These are phyloP conservation scores for Tangara arthus DNA, from an alignment of 2,797 vertebrate genomes.

Conservation along the genomic window DNA sequence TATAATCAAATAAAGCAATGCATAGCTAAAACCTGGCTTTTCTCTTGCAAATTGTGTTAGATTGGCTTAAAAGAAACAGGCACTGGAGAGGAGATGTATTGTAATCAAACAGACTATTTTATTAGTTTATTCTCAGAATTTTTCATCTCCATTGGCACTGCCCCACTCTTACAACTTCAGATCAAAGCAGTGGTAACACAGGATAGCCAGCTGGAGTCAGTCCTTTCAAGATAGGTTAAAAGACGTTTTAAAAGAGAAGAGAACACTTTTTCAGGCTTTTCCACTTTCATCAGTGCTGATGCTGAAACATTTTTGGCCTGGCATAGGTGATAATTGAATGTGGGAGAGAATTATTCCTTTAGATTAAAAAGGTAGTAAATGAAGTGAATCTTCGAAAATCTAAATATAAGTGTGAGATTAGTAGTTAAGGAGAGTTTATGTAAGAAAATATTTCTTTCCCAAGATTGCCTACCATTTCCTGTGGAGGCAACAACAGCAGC, in stretches of 20 bases:
- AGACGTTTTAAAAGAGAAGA: neutral
- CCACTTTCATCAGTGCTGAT: neutral
- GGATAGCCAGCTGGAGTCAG: neutral
- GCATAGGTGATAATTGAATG: neutral
- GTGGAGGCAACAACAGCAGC: neutral
- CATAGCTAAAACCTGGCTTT: neutral
- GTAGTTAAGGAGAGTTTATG: neutral
- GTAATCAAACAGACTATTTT: neutral
- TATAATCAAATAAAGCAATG: neutral
- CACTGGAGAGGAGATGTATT: neutral
- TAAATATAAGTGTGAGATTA: neutral
- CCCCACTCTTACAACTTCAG: neutral
- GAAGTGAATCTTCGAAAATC: neutral
- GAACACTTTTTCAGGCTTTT: neutral
- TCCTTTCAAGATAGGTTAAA: neutral
- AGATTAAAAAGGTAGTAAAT: neutral
- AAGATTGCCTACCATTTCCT: neutral
- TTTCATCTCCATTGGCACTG: neutral
- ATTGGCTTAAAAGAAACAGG: neutral
- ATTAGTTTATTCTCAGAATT: neutral
- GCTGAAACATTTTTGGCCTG: neutral
- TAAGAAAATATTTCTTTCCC: neutral
- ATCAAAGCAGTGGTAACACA: neutral
- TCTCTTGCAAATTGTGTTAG: neutral
- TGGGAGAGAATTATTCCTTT: neutral